Evolutionary conservation across 2,888 invertebrate genomes (phyloP).

Genomic region (Calameuta pallipes): DNA sequence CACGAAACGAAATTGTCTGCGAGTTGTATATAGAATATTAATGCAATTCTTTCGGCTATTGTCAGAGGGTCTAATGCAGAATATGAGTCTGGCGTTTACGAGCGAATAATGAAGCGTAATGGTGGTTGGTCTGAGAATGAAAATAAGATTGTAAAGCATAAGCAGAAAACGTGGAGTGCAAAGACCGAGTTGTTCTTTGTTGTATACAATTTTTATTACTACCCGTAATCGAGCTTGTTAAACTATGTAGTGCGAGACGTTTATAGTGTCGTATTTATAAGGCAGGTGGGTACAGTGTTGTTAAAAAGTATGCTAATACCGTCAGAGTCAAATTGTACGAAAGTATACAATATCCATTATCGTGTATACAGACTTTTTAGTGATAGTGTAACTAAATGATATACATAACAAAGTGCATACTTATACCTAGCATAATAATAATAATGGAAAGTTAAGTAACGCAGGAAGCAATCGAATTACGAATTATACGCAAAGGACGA

Average conservation of each 20-base stretch:
- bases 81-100: constrained; percentile 40
- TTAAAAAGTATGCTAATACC: background rate
- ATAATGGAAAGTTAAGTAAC: background rate
- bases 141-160: constrained; percentile 10
- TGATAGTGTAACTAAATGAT: background rate
- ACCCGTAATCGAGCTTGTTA: background rate
- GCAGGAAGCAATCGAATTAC: background rate
- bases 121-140: constrained; percentile 17
- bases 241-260: background rate
- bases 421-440: background rate
- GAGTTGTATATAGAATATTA: background rate
- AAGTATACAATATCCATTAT: background rate
- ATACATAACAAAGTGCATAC: background rate
- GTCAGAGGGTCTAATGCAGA: constrained; percentile 25
- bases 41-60: constrained; percentile 8
- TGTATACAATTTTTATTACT: background rate
- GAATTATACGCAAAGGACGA: background rate
- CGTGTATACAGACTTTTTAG: background rate
- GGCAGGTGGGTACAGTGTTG: background rate
- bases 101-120: constrained; percentile 44
- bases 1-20: background rate
- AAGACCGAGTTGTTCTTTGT: background rate
- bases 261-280: background rate
- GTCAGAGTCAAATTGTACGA: background rate
- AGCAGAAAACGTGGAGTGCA: background rate